Evolutionary conservation across 2,888 invertebrate genomes (phyloP).

Genomic region (Hesperia comma): DNA sequence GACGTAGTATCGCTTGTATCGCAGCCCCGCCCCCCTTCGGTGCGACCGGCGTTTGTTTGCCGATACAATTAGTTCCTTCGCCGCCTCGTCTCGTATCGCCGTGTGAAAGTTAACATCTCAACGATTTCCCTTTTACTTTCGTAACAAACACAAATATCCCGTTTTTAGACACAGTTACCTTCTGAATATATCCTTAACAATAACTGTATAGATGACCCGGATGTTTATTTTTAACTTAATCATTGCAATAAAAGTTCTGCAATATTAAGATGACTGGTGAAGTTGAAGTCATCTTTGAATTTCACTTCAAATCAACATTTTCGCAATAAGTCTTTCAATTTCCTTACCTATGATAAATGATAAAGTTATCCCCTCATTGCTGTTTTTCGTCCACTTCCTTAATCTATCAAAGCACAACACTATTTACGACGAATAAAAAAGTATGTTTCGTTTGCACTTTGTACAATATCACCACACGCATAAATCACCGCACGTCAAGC

Average conservation of each 20-base stretch:
- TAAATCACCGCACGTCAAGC: not conserved
- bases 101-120: conserved; percentile 16
- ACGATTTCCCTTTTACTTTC: conserved; percentile 26
- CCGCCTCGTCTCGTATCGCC: conserved; percentile 28
- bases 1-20: not conserved
- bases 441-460: not conserved
- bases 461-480: not conserved
- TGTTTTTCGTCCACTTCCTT: not conserved
- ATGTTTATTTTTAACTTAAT: too few relatives aligned
- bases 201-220: too few relatives aligned
- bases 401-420: not conserved
- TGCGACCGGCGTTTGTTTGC: conserved; percentile 8
- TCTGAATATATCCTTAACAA: not conserved
- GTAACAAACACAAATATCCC: conserved; percentile 36
- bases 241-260: too few relatives aligned
- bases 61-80: conserved; percentile 21
- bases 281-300: too few relatives aligned
- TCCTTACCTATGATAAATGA: conserved; percentile 12
- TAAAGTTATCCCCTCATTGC: not conserved
- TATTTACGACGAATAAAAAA: not conserved
- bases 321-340: not conserved
- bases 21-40: not conserved
- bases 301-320: too few relatives aligned
- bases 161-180: not conserved
- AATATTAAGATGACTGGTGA: too few relatives aligned